Evolutionary conservation across 2,888 invertebrate species (phyloP), one percentile per base, ranked within the genome.

Genomic region (Celastrina argiolus): DNA sequence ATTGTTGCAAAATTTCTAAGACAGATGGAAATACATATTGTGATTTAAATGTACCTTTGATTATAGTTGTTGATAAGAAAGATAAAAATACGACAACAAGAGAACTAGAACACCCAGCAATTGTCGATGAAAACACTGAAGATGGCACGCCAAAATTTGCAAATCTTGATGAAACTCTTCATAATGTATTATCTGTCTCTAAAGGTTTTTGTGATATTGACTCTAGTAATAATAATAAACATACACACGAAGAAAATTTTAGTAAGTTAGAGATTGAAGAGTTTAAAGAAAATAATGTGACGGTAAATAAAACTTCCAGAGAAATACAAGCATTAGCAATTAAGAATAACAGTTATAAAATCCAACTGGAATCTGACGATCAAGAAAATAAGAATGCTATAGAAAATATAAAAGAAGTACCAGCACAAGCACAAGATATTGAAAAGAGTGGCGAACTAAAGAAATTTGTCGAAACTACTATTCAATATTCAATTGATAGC

Each of bases 1-100:
- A 39, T 28, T 56, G n/a, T 18, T 31, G 59, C 18, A 66, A 66
- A 66, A 59, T 66, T 5, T 41, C 14, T 10, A 59, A 66, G 42
- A 39, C 14, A 14, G 36, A 34, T 39, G 22, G 12, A 51, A 51
- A 51, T 22, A 36, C 36, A 36, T 36, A 2, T 36, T 12, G 36
- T 36, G 8, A 12, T 36, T 8, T 36, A 7, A 36, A 2, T 36
- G 36, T 36, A 36, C 36, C 36, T 36, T 2, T 36, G 10, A 36
- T 2, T 8, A 2, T 36, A 2, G 22, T 26, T 12, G 12, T 26
- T 51, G 51, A 51, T 12, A 51, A 26, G 12, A 22, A 51, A 51
- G 51, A 26, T 7, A n/a, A 1, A 58, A 28, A 58, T n/a, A 31
- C 2, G 4, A 12, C 51, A 51, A 14, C 22, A 51, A 51, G 22